Evolutionary conservation across 2,888 invertebrate genomes (phyloP), one percentile per base, ranked within the genome.

Genomic region (Tachina lurida): DNA sequence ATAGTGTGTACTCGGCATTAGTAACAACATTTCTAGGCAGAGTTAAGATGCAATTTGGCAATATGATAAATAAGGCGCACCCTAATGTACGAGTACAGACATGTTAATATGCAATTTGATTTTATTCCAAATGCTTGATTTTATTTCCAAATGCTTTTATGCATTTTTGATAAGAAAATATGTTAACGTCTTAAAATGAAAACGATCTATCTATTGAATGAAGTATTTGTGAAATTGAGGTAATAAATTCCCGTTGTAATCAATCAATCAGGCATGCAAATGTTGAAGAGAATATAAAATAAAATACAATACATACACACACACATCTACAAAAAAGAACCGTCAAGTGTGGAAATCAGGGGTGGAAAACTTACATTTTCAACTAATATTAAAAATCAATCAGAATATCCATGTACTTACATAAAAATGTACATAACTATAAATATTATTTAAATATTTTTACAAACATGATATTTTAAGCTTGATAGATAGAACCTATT

Each of bases 161-260:
- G 8, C n/a, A 13, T 39, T 58, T 9, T 39, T 58, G 12, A 17
- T 39, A 41, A 39, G 43, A 8, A 63, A 63, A 43, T 31, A 31
- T 19, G 10, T 62, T 62, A 62, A 17, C 17, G 9, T 62, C 43
- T 19, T 43, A 2, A 10, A 43, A 63, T 19, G 12, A 43, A 41
- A 41, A 52, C 13, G n/a, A 10, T 52, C 39, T 17, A 10, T 52
- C 39, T 17, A 12, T 52, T 49, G 31, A 31, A 31, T 47, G 15
- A 39, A 22, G 17, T 1, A 45, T 47, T 74, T 41, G 31, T 15
- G 10, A 74, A 62, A 74, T 52, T 74, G 22, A 74, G 62, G 49
- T 52, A 74, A 74, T 52, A 74, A 62, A 62, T 41, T 19, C 62
- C 60, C 39, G 47, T 22, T 19, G 56, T 70, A 56, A 41, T 71